These are phyloP conservation scores for Acanthopagrus latus DNA, from an alignment of 2,797 vertebrate species.

Conservation along the genomic window DNA sequence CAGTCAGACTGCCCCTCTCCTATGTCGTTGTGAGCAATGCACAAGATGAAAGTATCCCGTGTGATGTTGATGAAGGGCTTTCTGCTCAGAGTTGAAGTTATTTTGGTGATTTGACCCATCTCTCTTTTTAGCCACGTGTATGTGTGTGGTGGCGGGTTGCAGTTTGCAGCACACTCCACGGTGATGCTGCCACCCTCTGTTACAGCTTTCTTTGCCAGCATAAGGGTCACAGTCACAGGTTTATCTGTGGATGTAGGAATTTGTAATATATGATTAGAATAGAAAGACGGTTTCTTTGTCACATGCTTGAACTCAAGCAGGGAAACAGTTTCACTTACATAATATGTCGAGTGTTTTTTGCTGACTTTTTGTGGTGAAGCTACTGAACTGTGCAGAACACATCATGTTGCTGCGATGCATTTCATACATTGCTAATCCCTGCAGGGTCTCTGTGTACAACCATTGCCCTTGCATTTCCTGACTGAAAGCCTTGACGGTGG, in stretches of 20 bases:
- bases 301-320: neutral
- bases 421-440: slow-evolving; percentile 13
- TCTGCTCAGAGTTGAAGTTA: slow-evolving; percentile 21
- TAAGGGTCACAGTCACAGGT: slow-evolving; percentile 41
- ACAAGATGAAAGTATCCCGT: slow-evolving; percentile 32
- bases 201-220: neutral
- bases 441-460: slow-evolving; percentile 16
- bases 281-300: neutral
- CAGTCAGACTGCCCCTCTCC: slow-evolving; percentile 35
- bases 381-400: slow-evolving; percentile 39
- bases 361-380: slow-evolving; percentile 18
- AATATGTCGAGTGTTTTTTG: slow-evolving; percentile 35
- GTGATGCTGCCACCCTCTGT: slow-evolving; percentile 12
- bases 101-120: neutral
- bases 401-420: slow-evolving; percentile 38
- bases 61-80: slow-evolving; percentile 15
- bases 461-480: neutral
- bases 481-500: neutral
- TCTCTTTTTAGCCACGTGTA: slow-evolving; percentile 45
- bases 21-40: slow-evolving; percentile 30
- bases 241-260: slow-evolving; percentile 37
- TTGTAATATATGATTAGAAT: neutral
- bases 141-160: slow-evolving; percentile 26
- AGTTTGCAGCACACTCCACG: slow-evolving; percentile 29
- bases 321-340: slow-evolving; percentile 26